Base-by-base conservation (phyloP, 1,140 invertebrate genomes). In the Drosophila jambulina region DNA sequence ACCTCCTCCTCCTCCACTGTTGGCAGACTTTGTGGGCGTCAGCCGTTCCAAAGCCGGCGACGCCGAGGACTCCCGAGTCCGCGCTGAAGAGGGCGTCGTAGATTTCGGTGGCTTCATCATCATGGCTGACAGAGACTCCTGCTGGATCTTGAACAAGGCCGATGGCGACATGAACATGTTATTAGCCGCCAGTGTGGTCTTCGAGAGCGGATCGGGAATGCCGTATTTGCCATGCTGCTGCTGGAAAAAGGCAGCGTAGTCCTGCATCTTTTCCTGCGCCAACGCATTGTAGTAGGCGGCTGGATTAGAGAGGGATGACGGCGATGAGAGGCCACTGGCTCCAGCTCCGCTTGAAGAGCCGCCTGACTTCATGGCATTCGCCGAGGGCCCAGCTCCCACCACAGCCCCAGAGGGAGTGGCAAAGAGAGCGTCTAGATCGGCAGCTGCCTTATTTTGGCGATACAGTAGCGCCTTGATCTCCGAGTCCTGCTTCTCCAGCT, bases 201-300 rank as follows among this genome's bases (percentile, higher is more conserved):
- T 95, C 0, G 95, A 95, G 93, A 96, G 94, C 0, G 95, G 95
- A 93, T 95, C 95, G 2, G 95, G 95, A 78, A 96, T 94, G 19
- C 86, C 85, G 36, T 91, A 92, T 67, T 93, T 92, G 57, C 81
- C 81, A 53, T 91, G 88, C 21, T 92, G 85, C 54, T 92, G 91
- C 75, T 91, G 91, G 54, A 93, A 92, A 60, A 91, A 91, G 27
- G 91, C 80, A 3, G 91, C 78, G 56, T 93, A 92, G 29, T 93
- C 92, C 70, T 93, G 92, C 61, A 92, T 85, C 49, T 93, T 93
- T 27, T 93, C 91, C 49, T 92, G 91, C 5, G 92, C 81, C 61
- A 93, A 59, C 0, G 91, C 85, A 68, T 92, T 92, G 25, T 92
- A 93, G n/a, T 92, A 93, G 1, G 87, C 82, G 21, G 87, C 80